A percentile compares a stretch with the other conserved stretches of the same genome.
phyloP scores from a whole-genome alignment of 2,113 vertebrate genomes.

The Sardina pilchardus region DNA sequence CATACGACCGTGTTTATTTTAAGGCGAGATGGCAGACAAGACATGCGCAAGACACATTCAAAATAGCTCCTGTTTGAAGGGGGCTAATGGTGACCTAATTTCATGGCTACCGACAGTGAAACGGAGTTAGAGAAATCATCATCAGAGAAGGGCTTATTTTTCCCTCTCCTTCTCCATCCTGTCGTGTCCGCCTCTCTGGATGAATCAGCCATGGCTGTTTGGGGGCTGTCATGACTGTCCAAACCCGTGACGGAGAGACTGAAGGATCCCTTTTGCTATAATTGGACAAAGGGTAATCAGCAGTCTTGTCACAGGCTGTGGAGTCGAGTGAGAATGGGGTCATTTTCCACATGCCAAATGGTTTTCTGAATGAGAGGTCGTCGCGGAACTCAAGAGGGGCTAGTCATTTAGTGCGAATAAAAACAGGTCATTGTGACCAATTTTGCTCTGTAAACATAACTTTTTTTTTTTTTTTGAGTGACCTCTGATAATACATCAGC shows the following conservation, averaged over 20 bases:
- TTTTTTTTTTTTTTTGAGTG: not conserved
- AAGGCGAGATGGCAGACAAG: not conserved
- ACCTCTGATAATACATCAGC: not conserved
- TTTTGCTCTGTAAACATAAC: constrained; percentile 25
- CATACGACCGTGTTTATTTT: not conserved
- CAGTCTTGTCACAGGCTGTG: constrained; percentile 37
- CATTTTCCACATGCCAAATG: not conserved
- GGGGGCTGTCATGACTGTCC: constrained; percentile 31
- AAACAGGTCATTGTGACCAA: constrained; percentile 55
- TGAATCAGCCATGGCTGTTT: constrained; percentile 44
- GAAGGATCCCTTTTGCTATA: constrained; percentile 26
- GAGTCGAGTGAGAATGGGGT: constrained; percentile 41
- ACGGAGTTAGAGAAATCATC: not conserved
- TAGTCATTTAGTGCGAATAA: constrained; percentile 49
- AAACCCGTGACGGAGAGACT: not conserved
- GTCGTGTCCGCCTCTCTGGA: constrained; percentile 9
- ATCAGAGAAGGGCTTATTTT: not conserved
- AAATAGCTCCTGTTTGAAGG: constrained; percentile 3
- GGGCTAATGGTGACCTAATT: not conserved
- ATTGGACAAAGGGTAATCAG: constrained; percentile 37
- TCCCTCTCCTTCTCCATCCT: not conserved
- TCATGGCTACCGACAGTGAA: constrained; percentile 1
- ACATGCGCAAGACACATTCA: not conserved
- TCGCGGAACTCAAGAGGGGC: constrained; percentile 41
- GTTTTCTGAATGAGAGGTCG: constrained; percentile 31